phyloP scores from a whole-genome alignment of 2,888 invertebrate species.

The Eilema griseolum region DNA sequence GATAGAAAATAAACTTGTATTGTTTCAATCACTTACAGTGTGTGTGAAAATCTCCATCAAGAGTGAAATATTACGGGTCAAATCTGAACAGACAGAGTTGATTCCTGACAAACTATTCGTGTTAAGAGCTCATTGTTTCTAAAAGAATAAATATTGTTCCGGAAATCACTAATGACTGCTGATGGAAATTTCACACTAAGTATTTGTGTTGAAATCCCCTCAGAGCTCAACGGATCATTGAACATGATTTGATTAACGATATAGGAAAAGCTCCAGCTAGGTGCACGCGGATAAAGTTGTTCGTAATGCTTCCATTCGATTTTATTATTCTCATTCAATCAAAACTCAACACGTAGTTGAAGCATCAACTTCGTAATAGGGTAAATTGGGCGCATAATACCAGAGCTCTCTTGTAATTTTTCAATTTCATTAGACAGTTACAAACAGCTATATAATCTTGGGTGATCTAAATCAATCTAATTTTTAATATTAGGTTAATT shows the following conservation, averaged over 20 bases:
- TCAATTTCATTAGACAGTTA: slow-evolving; percentile 1
- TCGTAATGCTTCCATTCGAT: slow-evolving; percentile 24
- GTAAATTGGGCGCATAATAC: slow-evolving; percentile 13
- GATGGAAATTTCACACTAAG: slow-evolving; percentile 64
- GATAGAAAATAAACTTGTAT: neutral
- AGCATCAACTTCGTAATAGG: slow-evolving; percentile 16
- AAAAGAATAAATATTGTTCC: slow-evolving; percentile 73
- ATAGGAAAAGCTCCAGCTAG: slow-evolving; percentile 50
- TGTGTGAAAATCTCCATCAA: slow-evolving; percentile 32
- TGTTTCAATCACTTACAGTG: neutral
- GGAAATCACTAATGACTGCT: slow-evolving; percentile 70
- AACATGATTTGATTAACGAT: slow-evolving; percentile 79
- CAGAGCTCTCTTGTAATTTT: neutral
- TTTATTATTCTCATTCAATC: slow-evolving; percentile 22
- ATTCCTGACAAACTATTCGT: slow-evolving; percentile 76
- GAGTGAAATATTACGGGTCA: slow-evolving; percentile 62
- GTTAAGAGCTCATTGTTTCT: slow-evolving; percentile 77
- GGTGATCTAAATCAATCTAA: neutral
- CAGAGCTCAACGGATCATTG: slow-evolving; percentile 69
- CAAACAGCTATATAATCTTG: neutral
- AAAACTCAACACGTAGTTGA: slow-evolving; percentile 17
- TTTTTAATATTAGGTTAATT: neutral
- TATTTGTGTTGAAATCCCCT: slow-evolving; percentile 59
- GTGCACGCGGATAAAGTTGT: slow-evolving; percentile 37
- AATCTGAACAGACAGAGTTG: slow-evolving; percentile 70